A percentile compares a stretch with the other conserved stretches of the same genome.
Evolutionary conservation across 2,797 vertebrate genomes (phyloP).

Genomic region (Schizopygopsis malacanthus): DNA sequence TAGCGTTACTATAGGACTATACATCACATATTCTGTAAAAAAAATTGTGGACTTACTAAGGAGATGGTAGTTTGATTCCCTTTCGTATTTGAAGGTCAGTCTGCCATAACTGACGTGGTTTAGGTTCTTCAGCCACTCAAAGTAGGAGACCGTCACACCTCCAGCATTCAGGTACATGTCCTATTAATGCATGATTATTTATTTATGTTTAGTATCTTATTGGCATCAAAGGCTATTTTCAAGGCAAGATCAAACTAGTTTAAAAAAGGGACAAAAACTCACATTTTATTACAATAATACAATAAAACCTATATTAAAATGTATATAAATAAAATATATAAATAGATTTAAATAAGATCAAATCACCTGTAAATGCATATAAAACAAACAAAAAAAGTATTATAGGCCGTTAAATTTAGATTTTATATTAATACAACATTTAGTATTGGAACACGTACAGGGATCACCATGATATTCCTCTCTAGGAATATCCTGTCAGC

Average conservation of each 20-base stretch:
- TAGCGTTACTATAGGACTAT: not conserved
- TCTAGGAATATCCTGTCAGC: conserved; percentile 95
- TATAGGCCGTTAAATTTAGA: no score
- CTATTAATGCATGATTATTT: conserved; percentile 69
- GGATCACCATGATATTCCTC: conserved; percentile 88
- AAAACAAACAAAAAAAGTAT: not conserved
- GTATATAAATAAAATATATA: not conserved
- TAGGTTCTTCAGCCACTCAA: conserved; percentile 99
- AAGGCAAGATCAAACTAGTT: not conserved
- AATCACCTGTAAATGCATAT: not conserved
- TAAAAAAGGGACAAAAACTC: no score
- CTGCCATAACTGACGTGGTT: conserved; percentile 98
- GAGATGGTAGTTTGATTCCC: conserved; percentile 99
- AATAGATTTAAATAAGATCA: not conserved
- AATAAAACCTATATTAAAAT: not conserved
- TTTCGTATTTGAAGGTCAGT: conserved; percentile 97
- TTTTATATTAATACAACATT: not conserved
- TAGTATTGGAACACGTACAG: not conserved
- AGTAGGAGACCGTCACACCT: conserved; percentile 97
- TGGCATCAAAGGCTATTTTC: not conserved
- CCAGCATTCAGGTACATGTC: conserved; percentile 99
- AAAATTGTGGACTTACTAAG: conserved; percentile 86
- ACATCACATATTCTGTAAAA: conserved; percentile 76
- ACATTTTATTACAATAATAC: not conserved
- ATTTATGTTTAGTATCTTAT: not conserved